A percentile compares a stretch with the other conserved stretches of the same genome.
Conservation (phyloP, 2,888 invertebrate species). For the Slavum lentiscoides region DNA sequence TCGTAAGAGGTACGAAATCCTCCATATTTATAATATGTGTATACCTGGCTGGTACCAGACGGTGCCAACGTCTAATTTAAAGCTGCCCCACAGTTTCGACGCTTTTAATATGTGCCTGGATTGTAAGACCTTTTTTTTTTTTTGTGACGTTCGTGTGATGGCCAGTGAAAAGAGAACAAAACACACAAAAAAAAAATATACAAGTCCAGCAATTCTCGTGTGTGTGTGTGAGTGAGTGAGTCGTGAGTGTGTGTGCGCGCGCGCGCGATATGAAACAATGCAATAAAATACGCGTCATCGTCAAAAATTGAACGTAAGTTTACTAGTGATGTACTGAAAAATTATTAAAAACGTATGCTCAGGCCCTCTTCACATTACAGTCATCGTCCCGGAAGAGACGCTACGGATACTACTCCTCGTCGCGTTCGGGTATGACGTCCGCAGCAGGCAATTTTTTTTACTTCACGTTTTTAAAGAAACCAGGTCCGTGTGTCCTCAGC, state of each 20-base stretch:
- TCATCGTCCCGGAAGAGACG: no score
- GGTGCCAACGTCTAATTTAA: slow-evolving; percentile 83
- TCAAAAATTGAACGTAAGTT: no score
- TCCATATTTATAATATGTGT: slow-evolving; percentile 6
- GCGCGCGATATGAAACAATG: not conserved
- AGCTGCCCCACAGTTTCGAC: slow-evolving; percentile 83
- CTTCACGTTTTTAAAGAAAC: no score
- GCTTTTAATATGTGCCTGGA: slow-evolving; percentile 80
- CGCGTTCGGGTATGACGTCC: no score
- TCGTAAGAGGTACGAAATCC: not conserved
- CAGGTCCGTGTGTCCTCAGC: no score
- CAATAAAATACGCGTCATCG: not conserved
- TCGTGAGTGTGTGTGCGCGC: no score
- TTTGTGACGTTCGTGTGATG: slow-evolving; percentile 51
- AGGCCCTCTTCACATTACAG: no score
- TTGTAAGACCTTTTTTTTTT: slow-evolving; percentile 71
- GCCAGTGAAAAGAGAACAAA: slow-evolving; percentile 54
- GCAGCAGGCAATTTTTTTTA: no score
- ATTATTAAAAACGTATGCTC: no score
- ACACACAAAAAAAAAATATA: slow-evolving; percentile 54
- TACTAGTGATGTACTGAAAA: no score
- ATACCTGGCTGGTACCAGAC: slow-evolving; percentile 83
- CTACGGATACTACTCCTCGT: no score
- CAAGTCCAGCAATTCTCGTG: slow-evolving; percentile 24
- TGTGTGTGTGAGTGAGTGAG: no score